A percentile compares a stretch with the other conserved stretches of the same genome.
Evolutionary conservation across 2,797 vertebrate species (phyloP).

Genomic region (Propithecus deckenii): DNA sequence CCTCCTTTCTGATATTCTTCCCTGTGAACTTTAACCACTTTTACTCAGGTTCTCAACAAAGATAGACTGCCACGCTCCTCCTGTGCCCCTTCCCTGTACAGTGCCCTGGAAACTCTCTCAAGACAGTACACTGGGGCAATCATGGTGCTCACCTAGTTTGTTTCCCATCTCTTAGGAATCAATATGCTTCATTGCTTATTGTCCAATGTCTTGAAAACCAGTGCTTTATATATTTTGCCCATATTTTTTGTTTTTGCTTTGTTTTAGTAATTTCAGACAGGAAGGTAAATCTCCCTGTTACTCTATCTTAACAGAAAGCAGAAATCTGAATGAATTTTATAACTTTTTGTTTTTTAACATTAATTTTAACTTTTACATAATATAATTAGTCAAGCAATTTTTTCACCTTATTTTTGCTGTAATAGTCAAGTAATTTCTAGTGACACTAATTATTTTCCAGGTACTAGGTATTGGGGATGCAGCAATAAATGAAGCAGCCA

Average conservation of each 20-base stretch:
- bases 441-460: neutral
- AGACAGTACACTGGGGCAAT: neutral
- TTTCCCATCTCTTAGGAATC: neutral
- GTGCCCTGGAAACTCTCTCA: neutral
- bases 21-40: neutral
- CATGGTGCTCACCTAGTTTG: neutral
- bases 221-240: neutral
- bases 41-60: neutral
- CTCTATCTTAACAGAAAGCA: neutral
- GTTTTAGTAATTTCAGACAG: neutral
- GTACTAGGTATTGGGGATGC: neutral
- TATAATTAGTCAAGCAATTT: neutral
- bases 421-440: neutral
- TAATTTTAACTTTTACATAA: neutral
- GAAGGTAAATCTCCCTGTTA: neutral
- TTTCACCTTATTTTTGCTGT: neutral
- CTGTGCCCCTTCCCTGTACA: neutral
- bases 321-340: neutral
- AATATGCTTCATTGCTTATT: neutral
- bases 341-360: neutral
- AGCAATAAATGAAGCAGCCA: neutral
- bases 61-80: neutral
- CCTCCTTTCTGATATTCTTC: neutral
- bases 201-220: neutral
- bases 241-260: neutral